phyloP scores from a whole-genome alignment of 2,888 invertebrate species.

The Leptopilina syphax region DNA sequence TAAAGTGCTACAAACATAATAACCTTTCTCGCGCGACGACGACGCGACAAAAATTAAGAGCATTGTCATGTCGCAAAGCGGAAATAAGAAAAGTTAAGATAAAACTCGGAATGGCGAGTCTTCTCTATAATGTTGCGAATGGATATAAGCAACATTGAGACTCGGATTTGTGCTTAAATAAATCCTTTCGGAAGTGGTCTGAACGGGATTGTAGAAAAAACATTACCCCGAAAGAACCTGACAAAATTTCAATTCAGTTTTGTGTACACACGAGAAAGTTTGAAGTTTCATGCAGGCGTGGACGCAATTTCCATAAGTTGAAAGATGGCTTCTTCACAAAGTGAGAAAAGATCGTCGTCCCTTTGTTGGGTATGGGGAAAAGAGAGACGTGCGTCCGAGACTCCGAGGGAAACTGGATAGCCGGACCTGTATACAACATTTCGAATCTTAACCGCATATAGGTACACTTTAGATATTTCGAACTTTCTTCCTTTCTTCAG shows the following conservation, averaged over 20 bases:
- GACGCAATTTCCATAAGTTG: slow-evolving; percentile 73
- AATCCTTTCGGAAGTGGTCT: slow-evolving; percentile 54
- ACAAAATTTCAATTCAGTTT: no score
- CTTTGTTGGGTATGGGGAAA: slow-evolving; percentile 18
- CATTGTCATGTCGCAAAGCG: slow-evolving; percentile 71
- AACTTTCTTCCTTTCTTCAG: slow-evolving; percentile 51
- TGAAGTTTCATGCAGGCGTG: slow-evolving; percentile 56
- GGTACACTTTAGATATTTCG: slow-evolving; percentile 65
- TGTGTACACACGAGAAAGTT: background rate
- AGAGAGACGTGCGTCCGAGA: slow-evolving; percentile 34
- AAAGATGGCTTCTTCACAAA: slow-evolving; percentile 71
- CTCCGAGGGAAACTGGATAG: slow-evolving; percentile 29
- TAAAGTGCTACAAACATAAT: slow-evolving; percentile 40
- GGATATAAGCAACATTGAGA: background rate
- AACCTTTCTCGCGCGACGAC: slow-evolving; percentile 43
- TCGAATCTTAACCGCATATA: slow-evolving; percentile 65
- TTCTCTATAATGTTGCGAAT: no score
- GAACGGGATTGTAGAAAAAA: no score
- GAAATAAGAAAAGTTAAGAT: slow-evolving; percentile 72
- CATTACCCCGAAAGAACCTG: background rate
- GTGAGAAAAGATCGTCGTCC: slow-evolving; percentile 69
- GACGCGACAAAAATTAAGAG: slow-evolving; percentile 71
- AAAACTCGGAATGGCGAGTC: slow-evolving; percentile 51
- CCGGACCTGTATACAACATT: slow-evolving; percentile 53
- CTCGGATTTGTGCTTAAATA: slow-evolving; percentile 50